Evolutionary conservation across 2,888 invertebrate genomes (phyloP).

Genomic region (Diadromus collaris): DNA sequence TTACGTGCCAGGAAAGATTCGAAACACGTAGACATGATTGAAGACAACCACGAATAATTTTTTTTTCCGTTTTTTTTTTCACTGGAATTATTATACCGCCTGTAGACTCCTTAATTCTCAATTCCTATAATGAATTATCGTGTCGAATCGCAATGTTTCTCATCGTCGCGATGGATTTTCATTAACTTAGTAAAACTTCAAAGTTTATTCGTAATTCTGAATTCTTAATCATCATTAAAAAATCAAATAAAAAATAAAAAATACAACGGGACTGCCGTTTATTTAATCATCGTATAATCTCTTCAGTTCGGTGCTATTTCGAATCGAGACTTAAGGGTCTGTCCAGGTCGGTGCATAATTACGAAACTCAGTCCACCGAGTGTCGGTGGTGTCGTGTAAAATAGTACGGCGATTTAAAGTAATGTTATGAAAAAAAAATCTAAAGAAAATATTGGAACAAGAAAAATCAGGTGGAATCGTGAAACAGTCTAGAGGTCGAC

Average conservation of each 20-base stretch:
- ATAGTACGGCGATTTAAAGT: conserved; percentile 47
- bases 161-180: conserved; percentile 8
- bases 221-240: conserved; percentile 31
- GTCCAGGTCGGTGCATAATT: conserved; percentile 39
- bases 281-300: conserved; percentile 24
- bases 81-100: conserved; percentile 32
- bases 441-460: conserved; percentile 15
- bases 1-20: conserved; percentile 99
- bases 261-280: conserved; percentile 22
- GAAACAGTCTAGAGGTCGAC: conserved; percentile 15
- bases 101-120: conserved; percentile 51
- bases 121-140: conserved; percentile 45
- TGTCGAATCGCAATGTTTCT: background rate
- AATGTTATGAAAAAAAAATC: conserved; percentile 18
- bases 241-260: no score
- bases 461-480: conserved; percentile 38
- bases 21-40: conserved; percentile 88
- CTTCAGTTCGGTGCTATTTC: conserved; percentile 54
- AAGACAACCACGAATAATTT: conserved; percentile 41
- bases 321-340: conserved; percentile 55
- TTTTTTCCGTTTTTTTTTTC: conserved; percentile 35
- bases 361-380: conserved; percentile 14
- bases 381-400: conserved; percentile 30
- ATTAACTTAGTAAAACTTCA: background rate
- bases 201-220: conserved; percentile 32